phyloP scores from a whole-genome alignment of 1,140 invertebrate genomes.

The Drosophila teissieri region DNA sequence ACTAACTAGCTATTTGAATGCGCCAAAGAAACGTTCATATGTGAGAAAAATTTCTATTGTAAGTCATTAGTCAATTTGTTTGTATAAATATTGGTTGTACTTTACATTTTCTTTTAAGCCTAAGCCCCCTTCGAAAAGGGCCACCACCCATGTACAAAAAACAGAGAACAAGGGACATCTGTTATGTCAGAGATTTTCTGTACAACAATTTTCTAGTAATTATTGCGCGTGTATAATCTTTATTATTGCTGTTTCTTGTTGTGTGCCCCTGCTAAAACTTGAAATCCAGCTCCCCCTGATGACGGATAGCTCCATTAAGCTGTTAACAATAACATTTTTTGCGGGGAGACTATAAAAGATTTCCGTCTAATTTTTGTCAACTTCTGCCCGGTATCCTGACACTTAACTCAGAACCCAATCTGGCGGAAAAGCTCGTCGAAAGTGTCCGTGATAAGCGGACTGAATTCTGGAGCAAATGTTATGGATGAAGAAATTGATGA shows the following conservation, averaged over 20 bases:
- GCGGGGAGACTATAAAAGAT: conserved; percentile 29
- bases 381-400: conserved; percentile 36
- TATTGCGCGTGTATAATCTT: conserved; percentile 81
- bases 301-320: conserved; percentile 78
- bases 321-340: conserved; percentile 77
- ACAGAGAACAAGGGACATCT: conserved; percentile 36
- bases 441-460: conserved; percentile 30
- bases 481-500: neutral
- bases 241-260: conserved; percentile 73
- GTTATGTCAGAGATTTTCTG: conserved; percentile 46
- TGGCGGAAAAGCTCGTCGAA: conserved; percentile 23
- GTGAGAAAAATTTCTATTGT: neutral
- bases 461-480: conserved; percentile 13
- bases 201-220: conserved; percentile 66
- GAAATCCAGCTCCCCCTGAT: conserved; percentile 20
- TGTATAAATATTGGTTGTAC: too few species aligned
- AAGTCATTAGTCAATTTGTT: neutral
- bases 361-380: conserved; percentile 41
- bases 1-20: neutral
- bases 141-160: neutral
- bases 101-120: neutral
- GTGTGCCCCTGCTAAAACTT: conserved; percentile 15
- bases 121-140: neutral
- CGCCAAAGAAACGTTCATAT: neutral
- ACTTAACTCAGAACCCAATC: conserved; percentile 41